Conservation (phyloP, 2,797 vertebrate genomes). For the Pseudotriccus pelzelni region DNA sequence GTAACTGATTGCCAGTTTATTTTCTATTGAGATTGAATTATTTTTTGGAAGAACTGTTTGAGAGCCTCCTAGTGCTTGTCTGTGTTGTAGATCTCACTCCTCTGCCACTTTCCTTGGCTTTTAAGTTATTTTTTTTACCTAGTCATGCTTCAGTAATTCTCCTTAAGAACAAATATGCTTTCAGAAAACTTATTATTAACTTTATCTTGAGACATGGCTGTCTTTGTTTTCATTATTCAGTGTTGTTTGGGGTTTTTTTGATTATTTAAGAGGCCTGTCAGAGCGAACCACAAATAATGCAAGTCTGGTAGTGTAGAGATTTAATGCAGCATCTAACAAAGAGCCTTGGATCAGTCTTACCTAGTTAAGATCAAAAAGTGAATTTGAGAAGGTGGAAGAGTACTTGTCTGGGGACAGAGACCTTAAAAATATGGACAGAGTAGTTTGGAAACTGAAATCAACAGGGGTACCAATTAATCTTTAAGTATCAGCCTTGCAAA, state of each 20-base stretch:
- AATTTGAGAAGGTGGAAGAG: neutral
- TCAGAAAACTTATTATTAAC: neutral
- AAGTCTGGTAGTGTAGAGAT: neutral
- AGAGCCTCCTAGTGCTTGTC: neutral
- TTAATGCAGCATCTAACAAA: neutral
- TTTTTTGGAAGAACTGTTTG: neutral
- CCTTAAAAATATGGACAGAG: neutral
- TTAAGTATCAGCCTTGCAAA: neutral
- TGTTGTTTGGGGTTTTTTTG: neutral
- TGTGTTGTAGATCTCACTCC: neutral
- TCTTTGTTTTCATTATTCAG: neutral
- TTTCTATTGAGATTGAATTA: neutral
- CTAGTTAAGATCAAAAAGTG: neutral
- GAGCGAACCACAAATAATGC: neutral
- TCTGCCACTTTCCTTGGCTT: neutral
- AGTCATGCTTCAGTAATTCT: constrained; percentile 4
- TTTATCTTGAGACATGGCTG: neutral
- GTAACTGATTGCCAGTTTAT: neutral
- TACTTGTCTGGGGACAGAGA: neutral
- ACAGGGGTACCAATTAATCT: neutral
- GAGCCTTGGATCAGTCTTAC: neutral
- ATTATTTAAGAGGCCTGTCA: neutral
- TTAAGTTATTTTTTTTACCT: neutral
- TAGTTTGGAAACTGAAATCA: neutral
- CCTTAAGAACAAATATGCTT: neutral